Conservation (phyloP, 2,113 vertebrate species). For the Spilogale gracilis region DNA sequence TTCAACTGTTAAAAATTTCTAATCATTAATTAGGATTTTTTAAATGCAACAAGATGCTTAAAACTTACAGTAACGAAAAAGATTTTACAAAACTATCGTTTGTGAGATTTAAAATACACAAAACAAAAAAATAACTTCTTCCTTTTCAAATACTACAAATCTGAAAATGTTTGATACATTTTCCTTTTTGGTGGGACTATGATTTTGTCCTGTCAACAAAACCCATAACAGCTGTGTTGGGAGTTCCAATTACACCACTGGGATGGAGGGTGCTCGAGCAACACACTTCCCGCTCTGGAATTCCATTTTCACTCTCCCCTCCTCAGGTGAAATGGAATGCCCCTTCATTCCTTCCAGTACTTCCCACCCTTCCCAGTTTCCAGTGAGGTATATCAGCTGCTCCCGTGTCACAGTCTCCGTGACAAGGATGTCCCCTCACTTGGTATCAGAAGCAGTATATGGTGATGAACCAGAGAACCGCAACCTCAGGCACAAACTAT, state of each 20-base stretch:
- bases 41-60: constrained; percentile 58
- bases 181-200: constrained; percentile 41
- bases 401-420: constrained; percentile 32
- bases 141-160: constrained; percentile 60
- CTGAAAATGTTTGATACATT: constrained; percentile 10
- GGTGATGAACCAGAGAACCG: neutral
- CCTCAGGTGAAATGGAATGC: neutral
- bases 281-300: neutral
- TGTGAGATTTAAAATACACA: constrained; percentile 62
- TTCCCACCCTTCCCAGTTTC: neutral
- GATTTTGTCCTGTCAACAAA: neutral
- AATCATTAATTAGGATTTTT: constrained; percentile 17
- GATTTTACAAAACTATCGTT: constrained; percentile 50
- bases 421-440: constrained; percentile 20
- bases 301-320: neutral
- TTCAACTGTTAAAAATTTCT: constrained; percentile 33
- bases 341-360: neutral
- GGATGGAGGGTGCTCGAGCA: fast-evolving
- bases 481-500: constrained; percentile 26
- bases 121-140: constrained; percentile 56
- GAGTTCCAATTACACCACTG: neutral
- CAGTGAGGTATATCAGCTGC: constrained; percentile 53
- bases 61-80: constrained; percentile 67
- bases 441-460: neutral
- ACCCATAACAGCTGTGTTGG: neutral